Base-by-base conservation (phyloP, 2,113 vertebrate species). In the Brachyhypopomus occidentalis region DNA sequence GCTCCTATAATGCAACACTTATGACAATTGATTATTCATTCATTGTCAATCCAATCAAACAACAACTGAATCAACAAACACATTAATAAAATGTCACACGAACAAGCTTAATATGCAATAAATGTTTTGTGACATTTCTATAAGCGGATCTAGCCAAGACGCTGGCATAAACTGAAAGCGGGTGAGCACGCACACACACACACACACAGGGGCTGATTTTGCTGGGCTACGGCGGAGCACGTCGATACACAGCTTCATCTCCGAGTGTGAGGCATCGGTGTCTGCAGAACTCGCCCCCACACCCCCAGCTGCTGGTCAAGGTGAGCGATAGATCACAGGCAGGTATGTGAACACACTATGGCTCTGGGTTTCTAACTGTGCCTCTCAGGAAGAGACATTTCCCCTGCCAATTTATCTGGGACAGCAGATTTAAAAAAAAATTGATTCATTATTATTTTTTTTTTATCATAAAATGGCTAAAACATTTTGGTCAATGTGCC, bases 41-140 rank as follows among this genome's bases (percentile, higher is more conserved):
- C 41, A 56, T 27, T 60, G 64, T 72, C 55, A 60, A 45, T 45
- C 34, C 38, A 76, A 76, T 79, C 63, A 74, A 79, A 82, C 77
- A 75, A 72, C 63, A 72, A 59, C 48, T 70, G 34, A 80, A 64
- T 82, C 79, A 85, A 85, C 62, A 85, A 78, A 78, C 73, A 52
- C 70, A 34, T 76, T 23, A 71, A 73, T 77, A 70, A 85, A 85
- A 85, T 79, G 84, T 79, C 84, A 83, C 64, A 72, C 71, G 66
- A 81, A 74, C 56, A 62, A 63, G 75, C 58, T 70, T 62, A 60
- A 71, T 41, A 34, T 78, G 66, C 63, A 67, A 70, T 72, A 82
- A 72, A 66, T 72, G 58, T 30, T 23, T 9, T 58, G 20, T 16
- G 22, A 71, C 34, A 77, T 84, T 78, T 64, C 56, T 66, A 72